These are phyloP conservation scores for Liasis olivaceus DNA, from an alignment of 2,797 vertebrate genomes.

Conservation along the genomic window DNA sequence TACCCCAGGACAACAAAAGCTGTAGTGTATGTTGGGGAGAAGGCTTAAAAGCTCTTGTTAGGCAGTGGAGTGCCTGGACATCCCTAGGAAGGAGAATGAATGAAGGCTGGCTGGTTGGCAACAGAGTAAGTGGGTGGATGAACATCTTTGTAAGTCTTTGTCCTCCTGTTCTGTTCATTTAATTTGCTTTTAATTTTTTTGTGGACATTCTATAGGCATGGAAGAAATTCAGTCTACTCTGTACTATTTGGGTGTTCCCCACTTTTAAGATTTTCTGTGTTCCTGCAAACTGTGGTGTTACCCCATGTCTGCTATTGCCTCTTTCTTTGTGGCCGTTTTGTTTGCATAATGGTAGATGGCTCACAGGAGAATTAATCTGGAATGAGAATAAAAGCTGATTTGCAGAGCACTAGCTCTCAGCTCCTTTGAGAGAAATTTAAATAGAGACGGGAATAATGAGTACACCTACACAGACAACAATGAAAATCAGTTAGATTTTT, in stretches of 20 bases:
- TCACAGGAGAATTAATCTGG: not conserved
- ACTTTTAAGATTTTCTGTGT: not conserved
- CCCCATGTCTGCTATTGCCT: not conserved
- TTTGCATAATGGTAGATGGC: not conserved
- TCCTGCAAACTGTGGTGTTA: not conserved
- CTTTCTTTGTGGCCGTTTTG: not conserved
- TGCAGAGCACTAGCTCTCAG: not conserved
- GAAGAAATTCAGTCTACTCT: not conserved
- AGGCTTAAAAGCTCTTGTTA: not conserved
- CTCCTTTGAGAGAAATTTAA: constrained; percentile 36
- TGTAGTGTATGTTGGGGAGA: not conserved
- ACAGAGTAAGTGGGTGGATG: not conserved
- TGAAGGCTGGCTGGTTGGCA: not conserved
- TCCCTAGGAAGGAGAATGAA: not conserved
- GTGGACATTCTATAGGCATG: not conserved
- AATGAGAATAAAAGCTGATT: not conserved
- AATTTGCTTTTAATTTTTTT: not conserved
- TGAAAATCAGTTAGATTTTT: constrained; percentile 9
- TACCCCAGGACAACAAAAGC: not conserved
- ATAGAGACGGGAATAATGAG: constrained; percentile 32
- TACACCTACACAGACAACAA: constrained; percentile 25
- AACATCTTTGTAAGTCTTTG: not conserved
- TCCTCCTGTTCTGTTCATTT: not conserved
- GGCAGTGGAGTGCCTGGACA: not conserved
- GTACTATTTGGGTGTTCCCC: not conserved